Conservation (phyloP, 2,888 invertebrate species). For the Dromius quadrimaculatus region DNA sequence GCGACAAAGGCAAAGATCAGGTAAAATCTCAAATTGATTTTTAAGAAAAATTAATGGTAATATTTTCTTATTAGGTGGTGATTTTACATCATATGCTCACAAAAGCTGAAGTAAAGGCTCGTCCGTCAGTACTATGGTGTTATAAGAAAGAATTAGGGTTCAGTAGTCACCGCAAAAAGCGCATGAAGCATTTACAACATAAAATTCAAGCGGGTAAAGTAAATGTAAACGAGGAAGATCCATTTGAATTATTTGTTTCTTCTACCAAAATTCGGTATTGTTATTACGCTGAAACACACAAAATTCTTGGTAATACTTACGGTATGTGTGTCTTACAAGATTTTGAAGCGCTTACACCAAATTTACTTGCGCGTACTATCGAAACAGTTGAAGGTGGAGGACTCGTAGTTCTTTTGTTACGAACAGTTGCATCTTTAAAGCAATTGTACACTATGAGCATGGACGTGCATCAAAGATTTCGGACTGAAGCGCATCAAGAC, state of each 20-base stretch:
- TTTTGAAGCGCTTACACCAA: constrained; percentile 98
- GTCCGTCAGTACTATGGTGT: constrained; percentile 97
- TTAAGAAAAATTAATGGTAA: neutral
- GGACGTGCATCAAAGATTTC: constrained; percentile 97
- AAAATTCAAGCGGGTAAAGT: constrained; percentile 91
- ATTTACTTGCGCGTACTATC: constrained; percentile 93
- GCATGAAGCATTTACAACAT: constrained; percentile 84
- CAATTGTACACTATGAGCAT: constrained; percentile 97
- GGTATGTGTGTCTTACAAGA: constrained; percentile 72
- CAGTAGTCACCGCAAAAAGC: constrained; percentile 88
- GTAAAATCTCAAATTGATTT: constrained; percentile 67
- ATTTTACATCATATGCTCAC: constrained; percentile 97
- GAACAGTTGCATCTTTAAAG: constrained; percentile 87
- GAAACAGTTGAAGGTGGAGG: constrained; percentile 99
- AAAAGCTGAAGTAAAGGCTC: constrained; percentile 91
- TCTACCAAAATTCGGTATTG: constrained; percentile 97
- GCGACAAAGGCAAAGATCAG: constrained; percentile 96
- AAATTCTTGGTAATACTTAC: constrained; percentile 97
- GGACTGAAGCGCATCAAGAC: constrained; percentile 94
- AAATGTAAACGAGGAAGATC: constrained; percentile 93
- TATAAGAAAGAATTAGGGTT: constrained; percentile 85
- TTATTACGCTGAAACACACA: constrained; percentile 97
- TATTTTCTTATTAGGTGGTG: constrained; percentile 77
- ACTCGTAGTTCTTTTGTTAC: constrained; percentile 89
- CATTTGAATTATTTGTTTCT: constrained; percentile 95